A percentile compares a stretch with the other conserved stretches of the same genome.
These are phyloP conservation scores for Drosophila gunungcola DNA, from an alignment of 1,140 invertebrate genomes.

Conservation along the genomic window DNA sequence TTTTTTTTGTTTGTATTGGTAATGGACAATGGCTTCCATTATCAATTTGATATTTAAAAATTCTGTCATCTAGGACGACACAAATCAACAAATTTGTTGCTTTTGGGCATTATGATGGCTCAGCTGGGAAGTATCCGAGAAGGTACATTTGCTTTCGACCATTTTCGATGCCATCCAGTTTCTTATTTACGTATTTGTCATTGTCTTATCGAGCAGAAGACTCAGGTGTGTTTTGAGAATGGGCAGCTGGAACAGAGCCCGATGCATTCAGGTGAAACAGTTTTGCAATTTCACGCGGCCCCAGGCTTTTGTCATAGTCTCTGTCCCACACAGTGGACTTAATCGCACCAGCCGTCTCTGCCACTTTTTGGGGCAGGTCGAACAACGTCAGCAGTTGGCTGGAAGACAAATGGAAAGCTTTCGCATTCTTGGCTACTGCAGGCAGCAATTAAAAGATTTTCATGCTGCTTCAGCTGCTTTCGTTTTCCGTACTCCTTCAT, in stretches of 20 bases:
- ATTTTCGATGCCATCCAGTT: background rate
- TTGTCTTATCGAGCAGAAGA: conserved; percentile 16
- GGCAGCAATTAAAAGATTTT: conserved; percentile 79
- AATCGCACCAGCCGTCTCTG: conserved; percentile 28
- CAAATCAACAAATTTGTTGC: no score
- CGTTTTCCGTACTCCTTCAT: conserved; percentile 41
- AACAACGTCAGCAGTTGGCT: conserved; percentile 55
- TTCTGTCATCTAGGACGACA: no score
- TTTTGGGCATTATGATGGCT: background rate
- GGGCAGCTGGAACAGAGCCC: conserved; percentile 42
- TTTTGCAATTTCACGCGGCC: conserved; percentile 78
- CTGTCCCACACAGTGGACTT: conserved; percentile 8
- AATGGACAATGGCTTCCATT: no score
- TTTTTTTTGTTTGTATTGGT: no score
- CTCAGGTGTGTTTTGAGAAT: conserved; percentile 13
- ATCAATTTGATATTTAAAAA: no score
- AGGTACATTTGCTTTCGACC: background rate
- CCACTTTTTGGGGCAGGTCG: conserved; percentile 8
- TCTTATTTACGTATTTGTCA: conserved; percentile 1
- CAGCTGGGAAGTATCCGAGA: background rate
- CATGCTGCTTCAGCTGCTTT: conserved; percentile 55
- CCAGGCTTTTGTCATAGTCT: conserved; percentile 31
- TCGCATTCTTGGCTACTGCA: conserved; percentile 59
- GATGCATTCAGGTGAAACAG: conserved; percentile 75
- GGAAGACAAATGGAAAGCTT: conserved; percentile 71